Evolutionary conservation across 2,888 invertebrate genomes (phyloP).

Genomic region (Shargacucullia verbasci): DNA sequence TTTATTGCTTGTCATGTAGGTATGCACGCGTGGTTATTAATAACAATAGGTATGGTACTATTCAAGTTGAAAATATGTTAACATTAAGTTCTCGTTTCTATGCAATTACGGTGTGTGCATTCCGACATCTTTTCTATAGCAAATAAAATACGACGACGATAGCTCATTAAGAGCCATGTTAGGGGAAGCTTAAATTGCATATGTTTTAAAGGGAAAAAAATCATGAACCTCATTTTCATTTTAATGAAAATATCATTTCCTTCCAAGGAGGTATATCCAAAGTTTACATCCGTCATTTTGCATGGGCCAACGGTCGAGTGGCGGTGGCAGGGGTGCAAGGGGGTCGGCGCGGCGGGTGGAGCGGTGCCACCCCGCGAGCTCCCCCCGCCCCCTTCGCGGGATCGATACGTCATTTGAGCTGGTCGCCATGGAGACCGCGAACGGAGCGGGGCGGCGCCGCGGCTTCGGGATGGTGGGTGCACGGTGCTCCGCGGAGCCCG

Average conservation of each 20-base stretch:
- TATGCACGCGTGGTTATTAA: constrained; percentile 6
- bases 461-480: constrained; percentile 81
- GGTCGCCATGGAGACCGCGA: constrained; percentile 89
- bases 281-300: constrained; percentile 89
- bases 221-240: constrained; percentile 84
- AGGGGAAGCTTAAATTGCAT: constrained; percentile 33
- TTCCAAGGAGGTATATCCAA: constrained; percentile 88
- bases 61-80: constrained; percentile 14
- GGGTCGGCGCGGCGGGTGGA: constrained; percentile 82
- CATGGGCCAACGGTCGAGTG: constrained; percentile 89
- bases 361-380: constrained; percentile 84
- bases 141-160: constrained; percentile 17
- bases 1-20: constrained; percentile 21
- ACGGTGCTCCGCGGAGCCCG: constrained; percentile 78
- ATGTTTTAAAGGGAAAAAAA: constrained; percentile 67
- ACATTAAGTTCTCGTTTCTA: constrained; percentile 5
- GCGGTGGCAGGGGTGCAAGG: constrained; percentile 81
- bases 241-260: constrained; percentile 88
- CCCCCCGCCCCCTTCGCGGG: constrained; percentile 82
- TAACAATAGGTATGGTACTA: constrained; percentile 1
- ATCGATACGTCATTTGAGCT: constrained; percentile 89
- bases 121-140: constrained; percentile 13
- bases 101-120: constrained; percentile 15
- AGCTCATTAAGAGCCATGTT: constrained; percentile 32
- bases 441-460: constrained; percentile 88